Conservation (phyloP, 2,888 invertebrate species). For the Anoplius nigerrimus region DNA sequence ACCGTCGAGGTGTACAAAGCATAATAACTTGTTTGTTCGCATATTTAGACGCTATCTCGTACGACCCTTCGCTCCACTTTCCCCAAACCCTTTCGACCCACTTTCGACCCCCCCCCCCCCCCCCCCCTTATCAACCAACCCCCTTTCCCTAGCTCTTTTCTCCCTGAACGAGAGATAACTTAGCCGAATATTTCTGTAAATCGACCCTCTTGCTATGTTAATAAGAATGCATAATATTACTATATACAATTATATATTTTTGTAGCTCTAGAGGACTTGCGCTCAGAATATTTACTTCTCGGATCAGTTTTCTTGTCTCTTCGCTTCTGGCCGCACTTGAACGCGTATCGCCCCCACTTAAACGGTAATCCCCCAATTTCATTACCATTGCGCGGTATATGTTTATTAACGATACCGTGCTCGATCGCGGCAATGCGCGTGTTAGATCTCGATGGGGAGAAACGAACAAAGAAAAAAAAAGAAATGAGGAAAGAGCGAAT, state of each 20-base stretch:
- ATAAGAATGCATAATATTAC: constrained; percentile 64
- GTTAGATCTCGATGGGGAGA: constrained; percentile 7
- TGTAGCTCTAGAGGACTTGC: constrained; percentile 69
- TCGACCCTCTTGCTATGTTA: constrained; percentile 63
- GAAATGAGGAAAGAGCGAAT: constrained; percentile 25
- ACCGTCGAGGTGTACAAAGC: constrained; percentile 16
- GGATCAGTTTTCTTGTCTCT: constrained; percentile 57
- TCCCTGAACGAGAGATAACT: constrained; percentile 16
- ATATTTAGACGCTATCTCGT: constrained; percentile 28
- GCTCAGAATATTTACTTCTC: constrained; percentile 64
- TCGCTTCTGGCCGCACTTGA: constrained; percentile 18
- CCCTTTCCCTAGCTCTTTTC: no score
- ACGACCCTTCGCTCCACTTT: no score
- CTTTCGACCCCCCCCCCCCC: no score
- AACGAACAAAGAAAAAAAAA: constrained; percentile 5
- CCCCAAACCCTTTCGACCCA: no score
- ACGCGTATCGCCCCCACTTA: constrained; percentile 29
- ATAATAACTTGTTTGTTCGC: constrained; percentile 26
- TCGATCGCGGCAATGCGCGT: no score
- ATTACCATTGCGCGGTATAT: no score
- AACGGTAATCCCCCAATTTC: no score
- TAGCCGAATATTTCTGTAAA: constrained; percentile 61
- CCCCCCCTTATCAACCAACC: no score
- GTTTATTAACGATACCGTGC: no score
- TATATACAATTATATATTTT: constrained; percentile 69